Conservation (phyloP, 2,888 invertebrate species). For the Operophtera brumata region DNA sequence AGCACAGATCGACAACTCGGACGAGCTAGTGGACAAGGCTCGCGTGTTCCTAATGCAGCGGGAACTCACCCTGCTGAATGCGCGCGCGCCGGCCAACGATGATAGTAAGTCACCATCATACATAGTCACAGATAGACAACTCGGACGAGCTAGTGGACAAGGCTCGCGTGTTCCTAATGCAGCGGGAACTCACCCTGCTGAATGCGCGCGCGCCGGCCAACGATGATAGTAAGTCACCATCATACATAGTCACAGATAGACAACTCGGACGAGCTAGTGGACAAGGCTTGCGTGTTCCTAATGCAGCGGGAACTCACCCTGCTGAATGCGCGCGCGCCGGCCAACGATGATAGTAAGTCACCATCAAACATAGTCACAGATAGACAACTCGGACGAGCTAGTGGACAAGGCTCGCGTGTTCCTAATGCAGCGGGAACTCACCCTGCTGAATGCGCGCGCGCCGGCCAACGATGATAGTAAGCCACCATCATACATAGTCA, state of each 20-base stretch:
- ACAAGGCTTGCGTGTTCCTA: constrained; percentile 89
- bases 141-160: constrained; percentile 85
- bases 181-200: constrained; percentile 88
- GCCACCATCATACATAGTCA: not conserved
- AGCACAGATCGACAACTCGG: constrained; percentile 78
- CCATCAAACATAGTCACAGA: not conserved
- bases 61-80: constrained; percentile 87
- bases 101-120: constrained; percentile 45
- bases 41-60: constrained; percentile 88
- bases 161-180: constrained; percentile 89
- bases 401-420: constrained; percentile 90
- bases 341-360: constrained; percentile 52
- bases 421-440: constrained; percentile 89
- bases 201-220: constrained; percentile 79
- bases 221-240: constrained; percentile 51
- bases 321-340: constrained; percentile 82
- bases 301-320: constrained; percentile 89
- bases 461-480: constrained; percentile 55
- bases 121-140: constrained; percentile 57
- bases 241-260: constrained; percentile 36
- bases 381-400: constrained; percentile 81
- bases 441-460: constrained; percentile 84
- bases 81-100: constrained; percentile 70
- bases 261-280: constrained; percentile 83
- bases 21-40: constrained; percentile 87